These are phyloP conservation scores for Vanessa tameamea DNA, from an alignment of 1,140 invertebrate genomes.

Conservation along the genomic window DNA sequence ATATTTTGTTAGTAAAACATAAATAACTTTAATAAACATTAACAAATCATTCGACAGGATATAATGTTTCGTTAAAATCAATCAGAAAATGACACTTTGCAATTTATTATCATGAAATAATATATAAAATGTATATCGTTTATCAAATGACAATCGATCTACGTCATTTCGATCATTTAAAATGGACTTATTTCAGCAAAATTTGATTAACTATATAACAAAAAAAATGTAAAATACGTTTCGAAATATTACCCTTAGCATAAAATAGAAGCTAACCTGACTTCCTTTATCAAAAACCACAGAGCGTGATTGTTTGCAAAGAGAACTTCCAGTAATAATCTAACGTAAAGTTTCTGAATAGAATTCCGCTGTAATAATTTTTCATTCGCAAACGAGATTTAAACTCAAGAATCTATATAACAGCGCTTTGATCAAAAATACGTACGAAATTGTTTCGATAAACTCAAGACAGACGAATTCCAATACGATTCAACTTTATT, in stretches of 20 bases:
- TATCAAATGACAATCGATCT: not conserved
- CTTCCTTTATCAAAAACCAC: constrained; percentile 11
- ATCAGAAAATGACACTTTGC: too few relatives aligned
- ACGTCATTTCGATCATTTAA: not conserved
- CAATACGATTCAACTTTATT: constrained; percentile 37
- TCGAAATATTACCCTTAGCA: constrained; percentile 5
- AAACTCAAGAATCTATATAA: constrained; percentile 41
- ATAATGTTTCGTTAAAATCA: too few relatives aligned
- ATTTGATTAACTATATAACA: not conserved
- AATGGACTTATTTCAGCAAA: not conserved
- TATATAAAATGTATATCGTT: not conserved
- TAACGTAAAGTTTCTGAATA: constrained; percentile 31
- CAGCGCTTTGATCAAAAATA: constrained; percentile 36
- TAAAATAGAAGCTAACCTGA: constrained; percentile 18
- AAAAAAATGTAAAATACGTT: not conserved
- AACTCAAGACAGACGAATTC: constrained; percentile 36
- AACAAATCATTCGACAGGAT: too few relatives aligned
- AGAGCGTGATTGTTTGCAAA: constrained; percentile 14
- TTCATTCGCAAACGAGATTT: constrained; percentile 34
- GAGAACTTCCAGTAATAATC: constrained; percentile 21
- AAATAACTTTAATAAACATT: too few relatives aligned
- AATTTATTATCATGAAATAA: too few relatives aligned
- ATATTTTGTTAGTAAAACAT: too few relatives aligned
- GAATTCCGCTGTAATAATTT: constrained; percentile 25
- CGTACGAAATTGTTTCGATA: constrained; percentile 42